phyloP scores from a whole-genome alignment of 2,888 invertebrate species.

The Pammene fasciana region DNA sequence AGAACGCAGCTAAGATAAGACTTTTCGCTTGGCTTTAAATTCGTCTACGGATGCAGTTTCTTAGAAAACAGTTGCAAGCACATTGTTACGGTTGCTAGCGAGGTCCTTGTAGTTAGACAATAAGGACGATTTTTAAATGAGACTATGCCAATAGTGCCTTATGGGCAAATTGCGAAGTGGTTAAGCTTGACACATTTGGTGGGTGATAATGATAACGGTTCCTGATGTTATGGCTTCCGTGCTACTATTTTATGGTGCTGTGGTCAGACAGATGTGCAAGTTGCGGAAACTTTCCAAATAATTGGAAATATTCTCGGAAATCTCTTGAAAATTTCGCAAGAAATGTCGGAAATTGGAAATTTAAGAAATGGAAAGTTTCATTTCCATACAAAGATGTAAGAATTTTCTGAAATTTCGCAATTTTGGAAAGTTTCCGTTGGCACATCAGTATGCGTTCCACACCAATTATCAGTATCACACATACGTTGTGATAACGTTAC shows the following conservation, averaged over 20 bases:
- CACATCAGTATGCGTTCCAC: too few species aligned
- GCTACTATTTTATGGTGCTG: constrained; percentile 26
- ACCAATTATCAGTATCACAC: too few species aligned
- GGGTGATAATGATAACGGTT: constrained; percentile 37
- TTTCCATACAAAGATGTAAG: too few species aligned
- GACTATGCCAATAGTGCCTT: background rate
- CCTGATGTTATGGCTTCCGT: background rate
- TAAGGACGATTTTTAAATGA: background rate
- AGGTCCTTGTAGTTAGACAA: background rate
- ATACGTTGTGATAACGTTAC: too few species aligned
- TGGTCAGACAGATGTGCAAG: too few species aligned
- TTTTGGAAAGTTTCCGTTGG: too few species aligned
- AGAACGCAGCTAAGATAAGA: constrained; percentile 7
- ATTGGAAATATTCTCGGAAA: too few species aligned
- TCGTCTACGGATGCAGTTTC: constrained; percentile 37
- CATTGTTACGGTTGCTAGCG: background rate
- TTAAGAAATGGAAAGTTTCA: too few species aligned
- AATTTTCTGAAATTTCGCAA: too few species aligned
- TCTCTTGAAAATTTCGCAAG: too few species aligned
- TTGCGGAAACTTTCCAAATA: too few species aligned
- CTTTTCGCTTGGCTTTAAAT: constrained; percentile 12
- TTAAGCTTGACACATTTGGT: constrained; percentile 1
- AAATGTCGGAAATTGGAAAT: too few species aligned
- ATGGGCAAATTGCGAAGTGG: background rate
- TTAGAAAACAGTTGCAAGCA: constrained; percentile 30